Conservation (phyloP, 1,140 invertebrate genomes). For the Heterodera schachtii region DNA sequence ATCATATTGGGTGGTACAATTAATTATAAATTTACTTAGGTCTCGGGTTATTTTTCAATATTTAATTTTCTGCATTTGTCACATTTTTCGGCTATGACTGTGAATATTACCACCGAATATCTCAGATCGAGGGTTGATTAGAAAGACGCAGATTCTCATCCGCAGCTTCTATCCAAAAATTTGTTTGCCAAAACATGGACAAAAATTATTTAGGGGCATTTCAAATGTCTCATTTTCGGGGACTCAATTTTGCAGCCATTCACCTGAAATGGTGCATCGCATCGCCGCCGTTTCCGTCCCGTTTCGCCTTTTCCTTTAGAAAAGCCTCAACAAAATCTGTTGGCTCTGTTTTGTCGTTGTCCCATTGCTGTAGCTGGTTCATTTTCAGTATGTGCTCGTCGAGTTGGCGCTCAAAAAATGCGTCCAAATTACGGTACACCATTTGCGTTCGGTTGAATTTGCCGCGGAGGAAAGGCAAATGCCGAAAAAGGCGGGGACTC, state of each 20-base stretch:
- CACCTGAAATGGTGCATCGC: too few relatives aligned
- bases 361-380: constrained; percentile 24
- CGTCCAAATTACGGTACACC: background rate
- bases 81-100: too few relatives aligned
- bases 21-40: too few relatives aligned
- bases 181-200: too few relatives aligned
- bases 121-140: background rate
- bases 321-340: constrained; percentile 40
- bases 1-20: too few relatives aligned
- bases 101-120: background rate
- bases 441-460: background rate
- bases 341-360: background rate
- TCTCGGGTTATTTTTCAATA: too few relatives aligned
- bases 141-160: background rate
- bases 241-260: too few relatives aligned
- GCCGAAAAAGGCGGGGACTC: constrained; percentile 3
- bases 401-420: constrained; percentile 22
- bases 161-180: constrained; percentile 14
- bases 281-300: constrained; percentile 12
- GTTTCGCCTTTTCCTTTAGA: constrained; percentile 37
- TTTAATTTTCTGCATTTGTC: too few relatives aligned
- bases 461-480: background rate
- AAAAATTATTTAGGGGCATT: too few relatives aligned
- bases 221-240: too few relatives aligned
- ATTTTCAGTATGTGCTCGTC: constrained; percentile 13